Percentiles rank a stretch among this genome's conserved stretches.
Evolutionary conservation across 2,113 vertebrate genomes (phyloP).

Genomic region (Mus pahari): DNA sequence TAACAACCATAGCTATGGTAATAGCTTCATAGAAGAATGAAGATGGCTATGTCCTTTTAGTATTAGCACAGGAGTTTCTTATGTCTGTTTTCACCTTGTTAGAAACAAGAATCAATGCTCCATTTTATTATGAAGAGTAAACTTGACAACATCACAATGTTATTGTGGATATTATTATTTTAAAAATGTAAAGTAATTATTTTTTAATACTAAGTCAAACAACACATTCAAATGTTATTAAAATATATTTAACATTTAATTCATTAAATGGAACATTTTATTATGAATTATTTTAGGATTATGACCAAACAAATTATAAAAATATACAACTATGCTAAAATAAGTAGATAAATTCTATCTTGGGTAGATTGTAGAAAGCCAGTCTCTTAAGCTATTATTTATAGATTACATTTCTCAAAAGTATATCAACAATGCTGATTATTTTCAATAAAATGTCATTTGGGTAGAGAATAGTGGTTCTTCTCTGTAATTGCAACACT

Average conservation of each 20-base stretch:
- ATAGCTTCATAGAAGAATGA: background rate
- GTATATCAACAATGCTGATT: background rate
- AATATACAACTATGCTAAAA: background rate
- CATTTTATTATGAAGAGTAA: background rate
- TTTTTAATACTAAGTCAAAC: background rate
- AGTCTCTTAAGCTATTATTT: background rate
- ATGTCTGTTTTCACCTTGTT: background rate
- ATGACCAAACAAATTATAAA: background rate
- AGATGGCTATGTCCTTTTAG: background rate
- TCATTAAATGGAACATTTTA: background rate
- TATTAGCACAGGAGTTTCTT: background rate
- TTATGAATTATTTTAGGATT: background rate
- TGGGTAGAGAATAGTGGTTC: background rate
- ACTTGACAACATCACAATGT: background rate
- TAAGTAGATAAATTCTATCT: background rate
- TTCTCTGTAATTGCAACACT: background rate
- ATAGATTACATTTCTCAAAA: background rate
- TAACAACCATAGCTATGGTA: background rate
- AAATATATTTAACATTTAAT: background rate
- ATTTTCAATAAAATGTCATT: background rate
- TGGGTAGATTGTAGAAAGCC: background rate
- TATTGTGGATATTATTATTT: background rate
- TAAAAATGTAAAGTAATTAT: background rate
- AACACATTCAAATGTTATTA: background rate
- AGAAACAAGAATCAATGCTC: background rate